A percentile compares a stretch with the other conserved stretches of the same genome.
phyloP scores from a whole-genome alignment of 92 coral and sea anemone genomes.

The Phenganax marumi region DNA sequence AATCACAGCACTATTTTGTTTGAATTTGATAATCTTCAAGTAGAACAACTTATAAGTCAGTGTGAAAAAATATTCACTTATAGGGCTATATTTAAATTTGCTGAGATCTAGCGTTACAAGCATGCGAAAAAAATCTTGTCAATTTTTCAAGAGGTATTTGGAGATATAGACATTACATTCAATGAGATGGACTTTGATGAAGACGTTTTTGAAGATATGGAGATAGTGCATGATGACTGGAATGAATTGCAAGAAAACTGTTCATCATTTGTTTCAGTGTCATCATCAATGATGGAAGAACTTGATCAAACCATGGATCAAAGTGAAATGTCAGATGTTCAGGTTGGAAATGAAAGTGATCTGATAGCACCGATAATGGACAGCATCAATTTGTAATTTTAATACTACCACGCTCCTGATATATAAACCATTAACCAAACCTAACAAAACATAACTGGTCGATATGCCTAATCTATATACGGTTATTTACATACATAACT shows the following conservation, averaged over 20 bases:
- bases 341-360: not conserved
- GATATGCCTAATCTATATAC: no score
- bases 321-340: conserved; percentile 3
- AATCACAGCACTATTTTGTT: not conserved
- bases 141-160: not conserved
- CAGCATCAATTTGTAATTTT: no score
- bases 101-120: not conserved
- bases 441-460: no score
- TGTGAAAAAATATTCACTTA: not conserved
- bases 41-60: not conserved
- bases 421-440: no score
- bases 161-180: not conserved
- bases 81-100: not conserved
- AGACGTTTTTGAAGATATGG: not conserved
- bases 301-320: not conserved
- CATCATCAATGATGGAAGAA: not conserved
- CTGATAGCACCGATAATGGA: no score
- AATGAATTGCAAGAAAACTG: conserved; percentile 1
- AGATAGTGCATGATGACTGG: conserved; percentile 1
- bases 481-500: no score
- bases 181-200: conserved; percentile 6
- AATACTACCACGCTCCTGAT: no score
- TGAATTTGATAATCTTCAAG: conserved; percentile 1
- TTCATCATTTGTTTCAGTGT: not conserved
- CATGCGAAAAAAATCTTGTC: not conserved